These are phyloP conservation scores for Drosophila kikkawai DNA, from an alignment of 1,140 invertebrate genomes.

Conservation along the genomic window DNA sequence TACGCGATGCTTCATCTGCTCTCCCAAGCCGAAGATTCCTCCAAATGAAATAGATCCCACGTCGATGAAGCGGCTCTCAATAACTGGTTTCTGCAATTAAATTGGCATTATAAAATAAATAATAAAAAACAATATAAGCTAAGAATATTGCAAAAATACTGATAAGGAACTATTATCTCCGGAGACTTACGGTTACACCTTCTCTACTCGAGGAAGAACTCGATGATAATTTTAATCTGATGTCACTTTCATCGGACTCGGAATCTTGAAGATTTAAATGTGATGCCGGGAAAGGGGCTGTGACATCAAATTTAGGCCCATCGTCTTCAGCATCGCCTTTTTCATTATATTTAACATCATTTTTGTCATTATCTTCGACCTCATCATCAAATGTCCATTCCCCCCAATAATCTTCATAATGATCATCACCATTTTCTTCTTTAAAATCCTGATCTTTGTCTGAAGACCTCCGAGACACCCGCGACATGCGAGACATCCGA, in stretches of 20 bases:
- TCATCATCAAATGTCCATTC: neutral
- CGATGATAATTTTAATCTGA: neutral
- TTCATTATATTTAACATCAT: neutral
- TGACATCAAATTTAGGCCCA: neutral
- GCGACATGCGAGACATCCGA: too few relatives aligned
- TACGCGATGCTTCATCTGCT: slow-evolving; percentile 86
- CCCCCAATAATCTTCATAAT: slow-evolving; percentile 16
- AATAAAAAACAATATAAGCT: neutral
- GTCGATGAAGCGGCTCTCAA: slow-evolving; percentile 76
- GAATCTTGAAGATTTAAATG: too few relatives aligned
- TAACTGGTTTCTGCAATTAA: slow-evolving; percentile 9
- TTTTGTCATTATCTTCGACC: neutral
- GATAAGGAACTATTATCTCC: neutral
- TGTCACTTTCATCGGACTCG: neutral
- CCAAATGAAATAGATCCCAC: slow-evolving; percentile 76
- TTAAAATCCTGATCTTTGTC: neutral
- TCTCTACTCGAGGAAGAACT: neutral
- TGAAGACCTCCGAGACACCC: too few relatives aligned
- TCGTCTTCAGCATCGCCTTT: neutral
- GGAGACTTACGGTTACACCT: neutral
- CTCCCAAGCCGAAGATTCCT: slow-evolving; percentile 85
- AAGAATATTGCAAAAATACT: neutral
- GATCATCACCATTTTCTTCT: neutral
- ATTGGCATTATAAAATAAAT: neutral
- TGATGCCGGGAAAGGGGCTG: neutral